Conservation (phyloP, 2,888 invertebrate species). For the Nezara viridula region DNA sequence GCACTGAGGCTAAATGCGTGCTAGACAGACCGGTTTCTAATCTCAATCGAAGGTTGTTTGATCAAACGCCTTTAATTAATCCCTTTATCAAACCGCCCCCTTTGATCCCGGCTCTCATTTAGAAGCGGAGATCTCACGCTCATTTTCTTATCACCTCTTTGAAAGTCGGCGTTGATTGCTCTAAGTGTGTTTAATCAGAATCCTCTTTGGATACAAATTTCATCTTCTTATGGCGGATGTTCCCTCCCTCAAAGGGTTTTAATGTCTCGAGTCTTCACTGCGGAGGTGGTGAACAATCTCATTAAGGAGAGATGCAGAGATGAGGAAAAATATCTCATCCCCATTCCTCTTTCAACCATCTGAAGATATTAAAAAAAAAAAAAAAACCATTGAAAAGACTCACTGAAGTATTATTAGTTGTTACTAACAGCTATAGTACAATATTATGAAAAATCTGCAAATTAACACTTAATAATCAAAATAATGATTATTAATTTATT, state of each 20-base stretch:
- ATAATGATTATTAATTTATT: too few relatives aligned
- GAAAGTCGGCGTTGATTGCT: not conserved
- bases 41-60: not conserved
- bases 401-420: too few relatives aligned
- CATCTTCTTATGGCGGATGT: not conserved
- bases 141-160: not conserved
- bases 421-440: too few relatives aligned
- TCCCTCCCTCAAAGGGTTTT: not conserved
- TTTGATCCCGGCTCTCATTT: conserved; percentile 3
- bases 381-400: too few relatives aligned
- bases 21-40: too few relatives aligned
- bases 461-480: too few relatives aligned
- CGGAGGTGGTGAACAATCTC: not conserved
- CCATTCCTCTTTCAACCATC: too few relatives aligned
- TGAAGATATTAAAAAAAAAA: too few relatives aligned
- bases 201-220: not conserved
- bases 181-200: conserved; percentile 13
- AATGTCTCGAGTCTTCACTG: not conserved
- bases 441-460: too few relatives aligned
- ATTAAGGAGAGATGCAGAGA: not conserved
- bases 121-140: not conserved
- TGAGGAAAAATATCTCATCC: too few relatives aligned
- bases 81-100: not conserved
- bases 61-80: conserved; percentile 34
- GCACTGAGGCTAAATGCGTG: too few relatives aligned